phyloP scores from a whole-genome alignment of 2,113 vertebrate species.

The Tiliqua scincoides region DNA sequence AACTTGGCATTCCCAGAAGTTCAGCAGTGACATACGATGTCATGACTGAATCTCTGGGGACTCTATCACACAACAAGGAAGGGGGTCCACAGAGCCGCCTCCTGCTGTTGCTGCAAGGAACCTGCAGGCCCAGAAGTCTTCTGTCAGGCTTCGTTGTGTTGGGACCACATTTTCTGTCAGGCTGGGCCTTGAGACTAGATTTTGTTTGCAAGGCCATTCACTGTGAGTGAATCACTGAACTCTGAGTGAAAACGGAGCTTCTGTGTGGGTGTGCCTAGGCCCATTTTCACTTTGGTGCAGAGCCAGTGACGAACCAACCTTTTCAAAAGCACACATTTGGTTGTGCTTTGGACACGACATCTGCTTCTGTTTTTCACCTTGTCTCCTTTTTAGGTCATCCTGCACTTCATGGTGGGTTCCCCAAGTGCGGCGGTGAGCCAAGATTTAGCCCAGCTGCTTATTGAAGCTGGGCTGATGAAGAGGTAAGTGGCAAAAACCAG shows the following conservation, averaged over 20 bases:
- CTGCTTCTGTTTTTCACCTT: background rate
- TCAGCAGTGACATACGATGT: no score
- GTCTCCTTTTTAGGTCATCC: conserved; percentile 78
- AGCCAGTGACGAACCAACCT: background rate
- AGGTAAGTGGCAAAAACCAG: conserved; percentile 71
- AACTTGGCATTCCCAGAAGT: no score
- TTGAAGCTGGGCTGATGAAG: conserved; percentile 91
- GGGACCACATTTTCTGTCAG: background rate
- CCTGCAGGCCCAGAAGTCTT: background rate
- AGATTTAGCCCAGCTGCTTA: conserved; percentile 89
- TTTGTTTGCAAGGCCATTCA: background rate
- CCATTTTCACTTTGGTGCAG: background rate
- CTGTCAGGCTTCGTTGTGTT: background rate
- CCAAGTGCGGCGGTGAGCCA: conserved; percentile 89
- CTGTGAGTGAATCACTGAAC: background rate
- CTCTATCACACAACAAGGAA: no score
- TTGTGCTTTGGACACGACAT: accelerated
- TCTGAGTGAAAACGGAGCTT: background rate
- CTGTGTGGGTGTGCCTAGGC: background rate
- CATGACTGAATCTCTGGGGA: no score
- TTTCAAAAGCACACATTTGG: no score
- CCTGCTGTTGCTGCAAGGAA: background rate
- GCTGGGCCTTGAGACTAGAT: background rate
- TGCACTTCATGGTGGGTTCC: conserved; percentile 95
- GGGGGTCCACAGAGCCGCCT: no score